phyloP scores from a whole-genome alignment of 2,797 vertebrate genomes.

The Lithobates pipiens region DNA sequence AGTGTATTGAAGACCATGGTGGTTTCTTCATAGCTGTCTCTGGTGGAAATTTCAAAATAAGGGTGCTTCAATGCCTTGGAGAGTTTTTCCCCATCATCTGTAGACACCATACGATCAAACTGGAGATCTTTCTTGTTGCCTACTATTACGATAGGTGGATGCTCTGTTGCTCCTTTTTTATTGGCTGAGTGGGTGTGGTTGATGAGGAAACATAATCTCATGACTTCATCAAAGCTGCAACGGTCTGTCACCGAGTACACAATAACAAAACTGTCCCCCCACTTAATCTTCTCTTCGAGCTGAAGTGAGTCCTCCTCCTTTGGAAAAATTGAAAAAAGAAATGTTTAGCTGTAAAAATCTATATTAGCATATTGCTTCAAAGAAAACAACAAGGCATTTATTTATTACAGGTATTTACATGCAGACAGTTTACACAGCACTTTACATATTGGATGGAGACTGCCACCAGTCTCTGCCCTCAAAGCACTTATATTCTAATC shows the following conservation, averaged over 20 bases:
- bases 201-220: slow-evolving; percentile 81
- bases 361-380: too few relatives aligned
- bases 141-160: slow-evolving; percentile 75
- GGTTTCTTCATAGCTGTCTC: slow-evolving; percentile 80
- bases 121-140: slow-evolving; percentile 82
- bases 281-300: slow-evolving; percentile 84
- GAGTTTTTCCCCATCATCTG: slow-evolving; percentile 73
- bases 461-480: too few relatives aligned
- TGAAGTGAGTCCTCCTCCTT: slow-evolving; percentile 82
- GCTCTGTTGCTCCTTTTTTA: slow-evolving; percentile 68
- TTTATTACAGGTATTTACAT: too few relatives aligned
- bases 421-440: too few relatives aligned
- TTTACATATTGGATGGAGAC: too few relatives aligned
- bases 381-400: too few relatives aligned
- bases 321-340: not conserved
- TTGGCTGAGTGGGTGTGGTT: slow-evolving; percentile 75
- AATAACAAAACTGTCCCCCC: slow-evolving; percentile 80
- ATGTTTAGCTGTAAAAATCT: not conserved
- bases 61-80: slow-evolving; percentile 75
- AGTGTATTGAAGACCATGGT: slow-evolving; percentile 74
- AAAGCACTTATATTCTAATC: too few relatives aligned
- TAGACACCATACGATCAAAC: slow-evolving; percentile 81
- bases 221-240: slow-evolving; percentile 82
- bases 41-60: slow-evolving; percentile 78
- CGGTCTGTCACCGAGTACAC: slow-evolving; percentile 82